Evolutionary conservation across 2,888 invertebrate genomes (phyloP), one percentile per base, ranked within the genome.

Genomic region (Hymenopus coronatus): DNA sequence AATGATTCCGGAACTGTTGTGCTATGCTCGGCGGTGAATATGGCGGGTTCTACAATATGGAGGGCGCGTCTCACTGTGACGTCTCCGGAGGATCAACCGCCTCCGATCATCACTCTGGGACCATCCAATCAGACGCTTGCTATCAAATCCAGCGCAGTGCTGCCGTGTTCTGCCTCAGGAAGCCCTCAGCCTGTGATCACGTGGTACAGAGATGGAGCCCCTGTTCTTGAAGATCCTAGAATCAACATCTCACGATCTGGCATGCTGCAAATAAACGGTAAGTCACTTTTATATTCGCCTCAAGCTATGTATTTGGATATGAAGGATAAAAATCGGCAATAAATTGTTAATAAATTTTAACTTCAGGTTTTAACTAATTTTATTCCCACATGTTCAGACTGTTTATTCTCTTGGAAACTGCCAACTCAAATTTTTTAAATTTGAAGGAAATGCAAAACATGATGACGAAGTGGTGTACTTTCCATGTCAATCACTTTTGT

Each of bases 101-200:
- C 98, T 90, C 98, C 98, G 89, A 96, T 98, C 91, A 98, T 99
- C 92, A 95, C 96, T 92, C 95, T 96, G 92, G 98, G 98, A 82
- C 98, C 98, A 90, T 97, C 97, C 92, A 98, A 98, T 94, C 98
- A 98, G 95, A 98, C 98, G 87, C 94, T 98, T 92, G 97, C 98
- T 90, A 95, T 97, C 91, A 97, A 97, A 93, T 97, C 97, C 89
- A 96, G 97, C 92, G 98, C 98, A 87, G 95, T 97, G 92, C 94
- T 99, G 92, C 96, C 96, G 84, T 99, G 99, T 92, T 96, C 96
- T 91, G 97, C 97, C 2, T 94, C 95, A 90, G 98, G 98, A 84
- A 95, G 96, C 92, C 97, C 97, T 90, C 95, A 95, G 90, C 97
- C 97, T 86, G 95, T 96, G 90, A 96, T 97, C 91, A 96, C 96